Evolutionary conservation across 2,888 invertebrate genomes (phyloP), one percentile per base, ranked within the genome.

Genomic region (Gasteruption jaculator): DNA sequence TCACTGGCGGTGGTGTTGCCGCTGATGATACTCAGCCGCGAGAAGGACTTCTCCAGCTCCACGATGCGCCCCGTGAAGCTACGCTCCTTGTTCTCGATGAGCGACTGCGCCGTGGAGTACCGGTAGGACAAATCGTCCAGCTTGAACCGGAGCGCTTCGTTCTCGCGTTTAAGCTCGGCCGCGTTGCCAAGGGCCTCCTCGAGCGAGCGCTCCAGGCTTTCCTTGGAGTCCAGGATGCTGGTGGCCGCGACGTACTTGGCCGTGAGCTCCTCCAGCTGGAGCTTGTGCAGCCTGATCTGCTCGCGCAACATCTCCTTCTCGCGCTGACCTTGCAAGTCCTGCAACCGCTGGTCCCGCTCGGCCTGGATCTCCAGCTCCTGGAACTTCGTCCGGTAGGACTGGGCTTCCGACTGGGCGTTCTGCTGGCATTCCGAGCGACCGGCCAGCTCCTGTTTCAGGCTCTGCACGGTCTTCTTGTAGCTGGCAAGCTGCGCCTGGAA

Each of bases 141-240:
- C 24, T 65, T 56, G 27, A 62, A 62, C 39, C 63, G 58, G 2
- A 68, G 38, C 1, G 47, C 41, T 1, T 62, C 58, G 11, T 66
- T 68, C 20, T 68, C 66, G 2, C 61, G 56, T 25, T 58, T 63
- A 3, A 67, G 41, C 3, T 39, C 33, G 1, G 59, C 52, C 2
- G 63, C 60, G 31, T 61, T 64, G 3, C 53, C 56, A 6, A 66
- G 20, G 0, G 68, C 65, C 22, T 69, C 62, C 20, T 70, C 68
- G n/a, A 71, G 44, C 0, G 68, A 68, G 10, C 60, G 56, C 32
- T 69, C 70, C 5, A 70, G 65, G 19, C 69, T 70, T 29, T 70
- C 69, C 25, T 68, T 70, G 0, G 70, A 68, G 5, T 69, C 68
- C 0, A 66, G 41, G 3, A 68, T 54, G 16, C 61, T 64, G 6